Evolutionary conservation across 2,888 invertebrate genomes (phyloP).

Genomic region (Lucinisca nassula): DNA sequence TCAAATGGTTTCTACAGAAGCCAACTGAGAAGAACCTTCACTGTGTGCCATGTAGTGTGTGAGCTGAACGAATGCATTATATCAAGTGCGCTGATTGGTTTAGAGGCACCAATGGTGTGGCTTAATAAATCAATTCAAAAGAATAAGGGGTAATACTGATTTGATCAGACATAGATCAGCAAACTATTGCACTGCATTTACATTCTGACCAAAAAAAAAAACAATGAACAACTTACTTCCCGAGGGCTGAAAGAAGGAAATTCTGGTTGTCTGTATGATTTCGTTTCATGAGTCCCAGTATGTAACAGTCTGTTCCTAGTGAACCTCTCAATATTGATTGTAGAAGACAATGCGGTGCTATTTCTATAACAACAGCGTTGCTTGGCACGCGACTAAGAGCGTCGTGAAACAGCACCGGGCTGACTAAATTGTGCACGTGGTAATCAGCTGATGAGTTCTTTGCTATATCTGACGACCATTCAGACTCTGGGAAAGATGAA

Average conservation of each 20-base stretch:
- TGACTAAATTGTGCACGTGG: slow-evolving; percentile 98
- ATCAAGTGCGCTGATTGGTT: too few species aligned
- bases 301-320: slow-evolving; percentile 91
- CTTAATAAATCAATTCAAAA: too few species aligned
- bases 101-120: too few species aligned
- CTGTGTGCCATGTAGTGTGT: too few species aligned
- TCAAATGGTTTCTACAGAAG: too few species aligned
- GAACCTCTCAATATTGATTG: slow-evolving; percentile 97
- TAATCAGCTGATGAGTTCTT: slow-evolving; percentile 96
- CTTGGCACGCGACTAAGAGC: slow-evolving; percentile 95
- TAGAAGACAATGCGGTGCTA: slow-evolving; percentile 97
- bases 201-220: too few species aligned
- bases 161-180: too few species aligned
- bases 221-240: background rate
- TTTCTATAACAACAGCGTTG: slow-evolving; percentile 95
- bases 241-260: slow-evolving; percentile 83
- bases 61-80: too few species aligned
- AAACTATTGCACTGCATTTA: too few species aligned
- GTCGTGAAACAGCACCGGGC: slow-evolving; percentile 96
- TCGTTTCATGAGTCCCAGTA: slow-evolving; percentile 95
- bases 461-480: slow-evolving; percentile 94
- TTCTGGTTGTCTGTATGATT: slow-evolving; percentile 92
- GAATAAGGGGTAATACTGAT: too few species aligned
- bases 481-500: slow-evolving; percentile 95
- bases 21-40: too few species aligned